Percentiles rank a stretch among this genome's conserved stretches.
phyloP scores from a whole-genome alignment of 2,797 vertebrate species.

The Molossus molossus region DNA sequence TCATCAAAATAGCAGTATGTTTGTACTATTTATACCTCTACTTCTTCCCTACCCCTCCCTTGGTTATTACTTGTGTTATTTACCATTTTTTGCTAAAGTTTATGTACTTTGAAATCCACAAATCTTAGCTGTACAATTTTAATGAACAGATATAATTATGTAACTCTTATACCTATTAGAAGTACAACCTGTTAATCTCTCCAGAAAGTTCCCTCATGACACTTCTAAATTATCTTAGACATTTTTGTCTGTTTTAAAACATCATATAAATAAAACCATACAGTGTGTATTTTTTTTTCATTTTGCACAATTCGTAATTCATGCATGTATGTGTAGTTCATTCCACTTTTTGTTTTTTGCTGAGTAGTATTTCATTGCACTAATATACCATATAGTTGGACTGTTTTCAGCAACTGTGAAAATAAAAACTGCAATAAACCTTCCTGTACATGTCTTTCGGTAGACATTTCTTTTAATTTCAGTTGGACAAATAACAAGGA shows the following conservation, averaged over 20 bases:
- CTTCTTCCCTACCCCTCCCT: not conserved
- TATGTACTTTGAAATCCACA: not conserved
- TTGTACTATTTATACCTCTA: not conserved
- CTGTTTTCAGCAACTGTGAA: slow-evolving; percentile 22
- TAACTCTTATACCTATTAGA: not conserved
- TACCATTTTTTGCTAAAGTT: not conserved
- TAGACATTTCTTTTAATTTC: slow-evolving; percentile 61
- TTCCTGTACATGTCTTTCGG: not conserved
- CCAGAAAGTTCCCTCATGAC: not conserved
- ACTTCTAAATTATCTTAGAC: not conserved
- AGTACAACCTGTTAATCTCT: not conserved
- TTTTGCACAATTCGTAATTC: slow-evolving; percentile 22
- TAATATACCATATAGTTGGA: not conserved
- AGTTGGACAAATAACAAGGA: slow-evolving; percentile 35
- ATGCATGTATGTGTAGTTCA: not conserved
- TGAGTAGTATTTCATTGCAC: slow-evolving; percentile 10
- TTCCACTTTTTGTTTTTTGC: not conserved
- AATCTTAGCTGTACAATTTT: slow-evolving; percentile 26
- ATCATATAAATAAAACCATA: not conserved
- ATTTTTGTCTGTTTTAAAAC: slow-evolving; percentile 34
- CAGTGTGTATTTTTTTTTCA: slow-evolving; percentile 7
- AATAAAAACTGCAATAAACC: slow-evolving; percentile 27
- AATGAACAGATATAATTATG: not conserved
- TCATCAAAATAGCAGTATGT: not conserved
- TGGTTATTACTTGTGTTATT: not conserved